Conservation (phyloP, 1,140 invertebrate genomes). For the Batillaria attramentaria region DNA sequence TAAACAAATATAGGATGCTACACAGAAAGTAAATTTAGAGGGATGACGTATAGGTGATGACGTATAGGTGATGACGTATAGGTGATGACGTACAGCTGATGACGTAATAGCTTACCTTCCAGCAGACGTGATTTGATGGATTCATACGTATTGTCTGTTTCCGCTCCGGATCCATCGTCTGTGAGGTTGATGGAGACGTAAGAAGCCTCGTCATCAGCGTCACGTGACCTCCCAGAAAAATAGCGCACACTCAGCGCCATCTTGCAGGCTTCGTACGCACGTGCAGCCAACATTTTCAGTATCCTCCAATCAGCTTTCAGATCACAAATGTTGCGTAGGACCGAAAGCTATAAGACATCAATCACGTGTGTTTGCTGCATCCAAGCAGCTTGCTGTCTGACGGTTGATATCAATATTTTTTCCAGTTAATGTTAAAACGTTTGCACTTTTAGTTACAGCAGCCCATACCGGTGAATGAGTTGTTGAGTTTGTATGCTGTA, state of each 20-base stretch:
- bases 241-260: slow-evolving; percentile 42
- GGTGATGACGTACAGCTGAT: slow-evolving; percentile 5
- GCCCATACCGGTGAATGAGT: not conserved
- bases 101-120: slow-evolving; percentile 35
- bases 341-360: not conserved
- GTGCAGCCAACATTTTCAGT: slow-evolving; percentile 34
- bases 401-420: no score
- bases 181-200: slow-evolving; percentile 41
- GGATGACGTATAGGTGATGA: no score
- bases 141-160: slow-evolving; percentile 48
- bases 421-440: not conserved
- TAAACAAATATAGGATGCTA: no score
- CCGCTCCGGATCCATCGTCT: slow-evolving; percentile 43
- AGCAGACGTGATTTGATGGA: slow-evolving; percentile 42
- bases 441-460: not conserved
- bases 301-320: not conserved
- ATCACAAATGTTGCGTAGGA: not conserved
- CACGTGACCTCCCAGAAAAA: slow-evolving; percentile 17
- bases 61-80: no score
- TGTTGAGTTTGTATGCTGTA: not conserved
- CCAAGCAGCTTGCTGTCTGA: not conserved
- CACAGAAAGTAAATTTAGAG: no score
- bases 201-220: slow-evolving; percentile 35
- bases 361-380: not conserved
- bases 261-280: slow-evolving; percentile 23